These are phyloP conservation scores for Leptinotarsa peninsularis DNA, from an alignment of 2,888 invertebrate genomes.

Conservation along the genomic window DNA sequence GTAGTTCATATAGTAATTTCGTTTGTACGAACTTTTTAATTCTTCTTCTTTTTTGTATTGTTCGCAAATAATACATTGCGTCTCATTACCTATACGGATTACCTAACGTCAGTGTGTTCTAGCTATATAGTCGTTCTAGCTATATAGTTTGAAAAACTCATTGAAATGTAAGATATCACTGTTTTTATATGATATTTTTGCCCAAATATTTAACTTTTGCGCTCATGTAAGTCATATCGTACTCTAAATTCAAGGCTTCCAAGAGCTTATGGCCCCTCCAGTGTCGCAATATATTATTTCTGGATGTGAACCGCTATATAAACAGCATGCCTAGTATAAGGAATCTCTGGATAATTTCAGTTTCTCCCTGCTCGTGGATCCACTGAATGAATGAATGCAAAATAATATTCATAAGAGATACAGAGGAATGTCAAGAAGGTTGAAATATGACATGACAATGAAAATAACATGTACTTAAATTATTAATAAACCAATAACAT, in stretches of 20 bases:
- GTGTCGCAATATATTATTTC: constrained; percentile 30
- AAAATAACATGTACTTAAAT: no score
- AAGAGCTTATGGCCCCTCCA: constrained; percentile 30
- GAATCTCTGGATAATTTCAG: constrained; percentile 28
- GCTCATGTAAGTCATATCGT: constrained; percentile 18
- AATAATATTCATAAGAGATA: neutral
- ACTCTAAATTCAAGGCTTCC: constrained; percentile 27
- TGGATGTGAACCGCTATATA: constrained; percentile 23
- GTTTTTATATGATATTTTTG: constrained; percentile 16
- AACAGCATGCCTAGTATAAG: constrained; percentile 23
- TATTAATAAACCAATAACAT: no score
- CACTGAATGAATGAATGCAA: neutral
- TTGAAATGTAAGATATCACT: neutral
- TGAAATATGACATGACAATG: neutral
- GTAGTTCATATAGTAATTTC: no score
- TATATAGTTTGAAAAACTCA: neutral
- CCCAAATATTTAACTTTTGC: constrained; percentile 27
- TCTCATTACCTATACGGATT: no score
- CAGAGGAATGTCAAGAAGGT: neutral
- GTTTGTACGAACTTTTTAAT: no score
- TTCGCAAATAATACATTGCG: no score
- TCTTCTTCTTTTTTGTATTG: no score
- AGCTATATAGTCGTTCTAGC: no score
- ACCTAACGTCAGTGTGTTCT: neutral
- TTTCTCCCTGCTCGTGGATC: neutral